Evolutionary conservation across 2,888 invertebrate genomes (phyloP).

Genomic region (Hemithea aestivaria): DNA sequence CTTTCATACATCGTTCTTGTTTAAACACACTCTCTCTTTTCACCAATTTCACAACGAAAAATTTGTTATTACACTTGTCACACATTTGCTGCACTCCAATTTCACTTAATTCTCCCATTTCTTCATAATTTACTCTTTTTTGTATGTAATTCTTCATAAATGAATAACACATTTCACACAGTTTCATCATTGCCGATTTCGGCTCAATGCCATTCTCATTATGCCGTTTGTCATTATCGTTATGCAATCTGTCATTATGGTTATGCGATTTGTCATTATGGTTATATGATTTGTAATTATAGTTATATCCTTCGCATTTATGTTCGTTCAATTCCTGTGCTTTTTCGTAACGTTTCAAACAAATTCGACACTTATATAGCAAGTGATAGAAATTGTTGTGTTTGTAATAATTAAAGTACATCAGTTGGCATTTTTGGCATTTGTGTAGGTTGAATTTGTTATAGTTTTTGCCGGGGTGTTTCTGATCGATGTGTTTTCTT

Average conservation of each 20-base stretch:
- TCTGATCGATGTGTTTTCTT: slow-evolving; percentile 1
- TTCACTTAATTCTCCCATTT: slow-evolving; percentile 20
- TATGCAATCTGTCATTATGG: too few relatives aligned
- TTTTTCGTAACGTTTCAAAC: not conserved
- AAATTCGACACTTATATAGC: slow-evolving; percentile 12
- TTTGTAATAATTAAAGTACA: slow-evolving; percentile 5
- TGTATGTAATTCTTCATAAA: slow-evolving; percentile 32
- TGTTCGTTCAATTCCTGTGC: not conserved
- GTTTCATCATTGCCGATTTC: slow-evolving; percentile 8
- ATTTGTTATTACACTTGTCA: slow-evolving; percentile 29
- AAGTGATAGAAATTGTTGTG: slow-evolving; percentile 20
- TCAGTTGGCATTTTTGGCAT: slow-evolving; percentile 7
- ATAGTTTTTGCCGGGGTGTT: slow-evolving; percentile 2
- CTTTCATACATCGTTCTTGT: too few relatives aligned
- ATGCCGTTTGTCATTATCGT: not conserved
- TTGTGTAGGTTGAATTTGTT: not conserved
- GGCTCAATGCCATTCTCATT: not conserved
- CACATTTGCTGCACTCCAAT: slow-evolving; percentile 30
- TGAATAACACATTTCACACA: slow-evolving; percentile 39
- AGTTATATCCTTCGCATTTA: not conserved
- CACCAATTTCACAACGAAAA: slow-evolving; percentile 39
- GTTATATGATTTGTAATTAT: slow-evolving; percentile 4
- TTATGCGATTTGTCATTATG: too few relatives aligned
- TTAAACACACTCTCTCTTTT: not conserved
- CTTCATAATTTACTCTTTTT: slow-evolving; percentile 22